Evolutionary conservation across 1,140 invertebrate species (phyloP).

Genomic region (Maconellicoccus hirsutus): DNA sequence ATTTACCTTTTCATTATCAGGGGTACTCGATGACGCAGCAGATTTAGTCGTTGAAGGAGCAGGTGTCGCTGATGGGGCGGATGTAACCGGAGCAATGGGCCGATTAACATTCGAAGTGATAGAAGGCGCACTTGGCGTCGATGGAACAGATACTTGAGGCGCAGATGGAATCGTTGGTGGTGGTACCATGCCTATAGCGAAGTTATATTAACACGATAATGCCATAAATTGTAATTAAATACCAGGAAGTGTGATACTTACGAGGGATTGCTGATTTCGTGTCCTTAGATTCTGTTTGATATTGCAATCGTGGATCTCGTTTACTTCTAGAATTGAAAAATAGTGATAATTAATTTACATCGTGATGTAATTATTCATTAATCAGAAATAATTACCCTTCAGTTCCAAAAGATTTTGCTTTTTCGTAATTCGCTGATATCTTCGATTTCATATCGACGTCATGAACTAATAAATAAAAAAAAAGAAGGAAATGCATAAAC

Average conservation of each 20-base stretch:
- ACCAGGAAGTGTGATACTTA: background rate
- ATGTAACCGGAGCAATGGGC: background rate
- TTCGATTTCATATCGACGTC: background rate
- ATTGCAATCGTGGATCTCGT: background rate
- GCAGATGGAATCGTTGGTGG: background rate
- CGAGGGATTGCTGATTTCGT: background rate
- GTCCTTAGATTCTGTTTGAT: background rate
- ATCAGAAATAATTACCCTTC: background rate
- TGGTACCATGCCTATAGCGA: background rate
- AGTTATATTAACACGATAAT: no score
- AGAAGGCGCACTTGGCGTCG: background rate
- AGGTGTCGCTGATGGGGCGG: background rate
- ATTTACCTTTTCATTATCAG: slow-evolving; percentile 37
- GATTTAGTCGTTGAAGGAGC: background rate
- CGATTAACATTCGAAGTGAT: background rate
- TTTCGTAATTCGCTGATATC: background rate
- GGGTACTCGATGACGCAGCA: background rate
- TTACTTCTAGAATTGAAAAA: background rate
- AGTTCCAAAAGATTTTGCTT: background rate
- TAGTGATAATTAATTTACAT: background rate
- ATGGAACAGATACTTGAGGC: background rate
- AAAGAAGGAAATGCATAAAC: background rate
- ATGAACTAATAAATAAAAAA: background rate
- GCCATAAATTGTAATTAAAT: no score
- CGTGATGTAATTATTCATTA: background rate